phyloP scores from a whole-genome alignment of 2,888 invertebrate genomes.

The Dolichopus griseipennis region DNA sequence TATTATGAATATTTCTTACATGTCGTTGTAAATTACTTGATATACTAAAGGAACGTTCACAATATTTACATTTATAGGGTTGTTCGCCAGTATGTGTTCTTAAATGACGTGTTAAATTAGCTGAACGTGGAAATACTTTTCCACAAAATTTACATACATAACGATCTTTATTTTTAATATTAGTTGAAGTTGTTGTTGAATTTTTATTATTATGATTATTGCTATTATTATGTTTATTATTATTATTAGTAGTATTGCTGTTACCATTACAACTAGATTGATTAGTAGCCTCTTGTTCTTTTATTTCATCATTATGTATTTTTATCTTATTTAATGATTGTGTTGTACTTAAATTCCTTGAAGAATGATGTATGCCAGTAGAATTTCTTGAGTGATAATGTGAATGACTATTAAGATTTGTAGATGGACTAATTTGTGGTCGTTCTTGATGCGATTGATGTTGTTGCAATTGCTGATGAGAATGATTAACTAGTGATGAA shows the following conservation, averaged over 20 bases:
- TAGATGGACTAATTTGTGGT: neutral
- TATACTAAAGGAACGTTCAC: conserved; percentile 97
- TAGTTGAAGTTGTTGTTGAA: conserved; percentile 46
- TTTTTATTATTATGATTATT: conserved; percentile 20
- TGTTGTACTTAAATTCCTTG: neutral
- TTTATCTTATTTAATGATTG: neutral
- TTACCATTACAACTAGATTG: conserved; percentile 13
- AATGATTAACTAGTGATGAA: conserved; percentile 20
- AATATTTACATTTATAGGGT: conserved; percentile 96
- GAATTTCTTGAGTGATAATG: conserved; percentile 16
- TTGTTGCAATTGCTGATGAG: conserved; percentile 20
- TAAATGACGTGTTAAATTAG: conserved; percentile 91
- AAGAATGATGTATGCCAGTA: neutral
- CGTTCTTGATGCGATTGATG: conserved; percentile 16
- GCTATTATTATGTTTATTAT: conserved; percentile 25
- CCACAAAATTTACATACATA: conserved; percentile 98
- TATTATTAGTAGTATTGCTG: conserved; percentile 20
- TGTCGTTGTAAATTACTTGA: conserved; percentile 97
- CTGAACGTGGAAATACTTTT: conserved; percentile 93
- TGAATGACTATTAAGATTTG: conserved; percentile 19
- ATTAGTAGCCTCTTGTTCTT: conserved; percentile 1
- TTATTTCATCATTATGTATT: neutral
- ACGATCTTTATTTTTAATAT: conserved; percentile 66
- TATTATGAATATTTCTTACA: conserved; percentile 98
- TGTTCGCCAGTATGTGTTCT: conserved; percentile 98